phyloP scores from a whole-genome alignment of 2,888 invertebrate genomes.

The Caenorhabditis angaria region DNA sequence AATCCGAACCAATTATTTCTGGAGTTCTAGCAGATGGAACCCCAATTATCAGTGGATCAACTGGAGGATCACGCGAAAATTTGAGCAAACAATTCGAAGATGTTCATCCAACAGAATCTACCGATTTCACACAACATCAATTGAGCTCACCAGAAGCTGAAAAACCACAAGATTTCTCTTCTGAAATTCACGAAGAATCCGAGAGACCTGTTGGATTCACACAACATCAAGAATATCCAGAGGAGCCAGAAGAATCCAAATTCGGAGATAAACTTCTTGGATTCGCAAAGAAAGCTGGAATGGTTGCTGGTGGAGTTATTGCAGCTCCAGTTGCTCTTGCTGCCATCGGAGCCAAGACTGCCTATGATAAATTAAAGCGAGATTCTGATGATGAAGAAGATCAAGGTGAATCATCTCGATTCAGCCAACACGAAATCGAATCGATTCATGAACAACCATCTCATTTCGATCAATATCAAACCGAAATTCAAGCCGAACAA shows the following conservation, averaged over 20 bases:
- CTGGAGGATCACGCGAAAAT: no score
- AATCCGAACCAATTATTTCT: no score
- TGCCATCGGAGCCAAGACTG: conserved; percentile 55
- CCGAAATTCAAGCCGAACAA: not conserved
- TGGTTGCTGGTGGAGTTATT: conserved; percentile 58
- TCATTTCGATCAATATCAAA: not conserved
- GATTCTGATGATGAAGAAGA: conserved; percentile 27
- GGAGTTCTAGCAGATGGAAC: no score
- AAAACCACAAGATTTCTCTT: no score
- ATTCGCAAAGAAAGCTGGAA: conserved; percentile 55
- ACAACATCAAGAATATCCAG: not conserved
- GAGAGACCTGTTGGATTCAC: conserved; percentile 1
- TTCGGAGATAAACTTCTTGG: conserved; percentile 41
- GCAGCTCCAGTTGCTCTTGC: conserved; percentile 56
- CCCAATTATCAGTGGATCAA: no score
- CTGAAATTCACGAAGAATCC: no score
- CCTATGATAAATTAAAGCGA: conserved; percentile 51
- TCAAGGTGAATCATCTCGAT: not conserved
- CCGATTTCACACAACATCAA: not conserved
- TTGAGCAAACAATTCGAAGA: no score
- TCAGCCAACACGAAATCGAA: not conserved
- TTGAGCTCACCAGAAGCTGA: not conserved
- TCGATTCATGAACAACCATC: conserved; percentile 3
- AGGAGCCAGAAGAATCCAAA: not conserved
- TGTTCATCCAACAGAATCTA: not conserved